Conservation (phyloP, 2,888 invertebrate genomes). For the Blera fallax region DNA sequence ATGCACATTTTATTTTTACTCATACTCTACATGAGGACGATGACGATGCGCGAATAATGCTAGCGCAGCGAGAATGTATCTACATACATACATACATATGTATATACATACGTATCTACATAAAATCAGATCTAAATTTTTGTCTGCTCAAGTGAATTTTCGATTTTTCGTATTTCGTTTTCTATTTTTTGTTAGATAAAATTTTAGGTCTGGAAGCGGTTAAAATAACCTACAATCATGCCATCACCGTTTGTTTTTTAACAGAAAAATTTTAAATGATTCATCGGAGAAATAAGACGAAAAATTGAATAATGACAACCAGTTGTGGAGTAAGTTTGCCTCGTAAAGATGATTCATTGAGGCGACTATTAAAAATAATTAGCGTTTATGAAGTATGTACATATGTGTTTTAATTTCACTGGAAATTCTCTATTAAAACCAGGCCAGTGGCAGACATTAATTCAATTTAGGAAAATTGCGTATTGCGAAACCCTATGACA, state of each 20-base stretch:
- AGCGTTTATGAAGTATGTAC: background rate
- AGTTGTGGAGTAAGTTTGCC: background rate
- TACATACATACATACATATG: background rate
- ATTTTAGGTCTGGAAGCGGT: conserved; percentile 17
- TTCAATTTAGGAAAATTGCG: background rate
- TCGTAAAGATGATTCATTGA: conserved; percentile 10
- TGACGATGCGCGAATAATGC: conserved; percentile 50
- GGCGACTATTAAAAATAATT: conserved; percentile 54
- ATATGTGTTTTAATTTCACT: background rate
- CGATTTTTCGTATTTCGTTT: conserved; percentile 13
- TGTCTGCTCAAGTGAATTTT: conserved; percentile 25
- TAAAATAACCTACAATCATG: conserved; percentile 26
- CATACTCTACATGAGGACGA: conserved; percentile 1
- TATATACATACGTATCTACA: background rate
- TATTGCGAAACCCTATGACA: no score
- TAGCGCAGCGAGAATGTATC: conserved; percentile 26
- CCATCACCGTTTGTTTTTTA: conserved; percentile 4
- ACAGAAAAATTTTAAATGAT: conserved; percentile 21
- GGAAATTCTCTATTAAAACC: background rate
- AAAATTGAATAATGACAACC: background rate
- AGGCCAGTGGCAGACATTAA: background rate
- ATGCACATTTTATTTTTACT: conserved; percentile 38
- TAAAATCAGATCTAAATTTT: conserved; percentile 11
- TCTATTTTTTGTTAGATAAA: background rate
- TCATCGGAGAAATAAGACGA: conserved; percentile 30